A percentile compares a stretch with the other conserved stretches of the same genome.
Evolutionary conservation across 2,888 invertebrate genomes (phyloP).

Genomic region (Esperia sulphurella): DNA sequence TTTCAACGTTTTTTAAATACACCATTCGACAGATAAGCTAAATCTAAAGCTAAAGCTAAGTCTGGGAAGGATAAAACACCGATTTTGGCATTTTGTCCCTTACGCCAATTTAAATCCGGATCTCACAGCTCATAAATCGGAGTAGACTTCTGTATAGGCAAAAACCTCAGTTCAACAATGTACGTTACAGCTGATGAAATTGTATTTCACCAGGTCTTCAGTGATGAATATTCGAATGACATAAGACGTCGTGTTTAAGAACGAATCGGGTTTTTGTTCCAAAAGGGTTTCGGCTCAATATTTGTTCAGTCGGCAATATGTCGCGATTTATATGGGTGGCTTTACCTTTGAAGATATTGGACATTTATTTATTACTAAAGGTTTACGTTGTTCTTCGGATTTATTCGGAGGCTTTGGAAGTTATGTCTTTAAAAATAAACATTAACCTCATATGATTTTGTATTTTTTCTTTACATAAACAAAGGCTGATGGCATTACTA

Average conservation of each 20-base stretch:
- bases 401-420: background rate
- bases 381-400: background rate
- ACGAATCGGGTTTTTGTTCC: constrained; percentile 1
- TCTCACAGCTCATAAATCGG: no score
- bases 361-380: constrained; percentile 1
- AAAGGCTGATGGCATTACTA: no score
- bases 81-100: no score
- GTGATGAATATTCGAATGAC: background rate
- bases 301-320: background rate
- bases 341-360: background rate
- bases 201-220: background rate
- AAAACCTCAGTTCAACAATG: background rate
- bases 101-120: no score
- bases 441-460: no score
- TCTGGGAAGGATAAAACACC: no score
- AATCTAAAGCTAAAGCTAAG: no score
- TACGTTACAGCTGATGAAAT: background rate
- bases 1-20: no score
- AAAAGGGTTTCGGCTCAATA: background rate
- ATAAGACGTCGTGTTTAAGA: background rate
- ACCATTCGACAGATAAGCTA: no score
- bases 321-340: constrained; percentile 3
- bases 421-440: no score
- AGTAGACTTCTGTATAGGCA: no score
- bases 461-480: no score